Conservation (phyloP, 2,797 vertebrate genomes). For the Poecile montanus region DNA sequence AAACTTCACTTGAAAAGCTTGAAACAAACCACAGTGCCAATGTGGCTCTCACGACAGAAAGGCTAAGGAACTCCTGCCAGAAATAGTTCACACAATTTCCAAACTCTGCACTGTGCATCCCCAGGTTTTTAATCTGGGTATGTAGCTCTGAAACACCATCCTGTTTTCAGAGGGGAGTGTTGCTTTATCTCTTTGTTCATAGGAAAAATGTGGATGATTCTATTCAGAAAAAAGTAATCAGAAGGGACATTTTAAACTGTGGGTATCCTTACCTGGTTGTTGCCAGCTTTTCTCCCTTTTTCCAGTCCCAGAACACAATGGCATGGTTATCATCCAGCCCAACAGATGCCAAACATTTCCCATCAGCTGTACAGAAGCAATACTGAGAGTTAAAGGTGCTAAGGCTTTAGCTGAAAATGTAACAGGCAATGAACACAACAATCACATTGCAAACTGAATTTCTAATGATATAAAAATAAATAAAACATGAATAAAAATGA, state of each 20-base stretch:
- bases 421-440: not conserved
- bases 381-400: conserved; percentile 29
- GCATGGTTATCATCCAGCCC: conserved; percentile 93
- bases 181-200: not conserved
- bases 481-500: no score
- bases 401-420: conserved; percentile 6
- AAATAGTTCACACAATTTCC: not conserved
- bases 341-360: conserved; percentile 91
- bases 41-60: not conserved
- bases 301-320: conserved; percentile 97
- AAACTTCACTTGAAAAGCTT: not conserved
- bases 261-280: conserved; percentile 84
- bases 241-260: not conserved
- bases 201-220: not conserved
- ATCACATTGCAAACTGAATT: not conserved
- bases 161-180: not conserved
- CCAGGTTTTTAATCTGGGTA: not conserved
- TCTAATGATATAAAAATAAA: not conserved
- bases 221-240: not conserved
- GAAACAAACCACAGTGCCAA: not conserved
- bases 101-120: not conserved
- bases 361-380: conserved; percentile 85
- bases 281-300: conserved; percentile 92
- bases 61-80: not conserved
- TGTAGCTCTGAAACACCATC: not conserved